These are phyloP conservation scores for Philereme transversata DNA, from an alignment of 2,888 invertebrate genomes.

Conservation along the genomic window DNA sequence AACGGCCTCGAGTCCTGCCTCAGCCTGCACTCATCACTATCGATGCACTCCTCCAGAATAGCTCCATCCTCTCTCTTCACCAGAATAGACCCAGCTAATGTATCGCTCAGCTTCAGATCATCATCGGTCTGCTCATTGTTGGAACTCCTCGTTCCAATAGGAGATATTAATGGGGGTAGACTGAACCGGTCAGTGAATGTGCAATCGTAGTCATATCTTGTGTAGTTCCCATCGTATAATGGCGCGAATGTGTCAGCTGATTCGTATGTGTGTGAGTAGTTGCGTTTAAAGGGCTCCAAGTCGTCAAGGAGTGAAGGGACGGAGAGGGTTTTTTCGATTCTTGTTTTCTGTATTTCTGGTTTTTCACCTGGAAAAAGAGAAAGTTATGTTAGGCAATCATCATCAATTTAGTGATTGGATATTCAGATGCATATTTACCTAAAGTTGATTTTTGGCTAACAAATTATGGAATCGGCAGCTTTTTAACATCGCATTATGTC, in stretches of 20 bases:
- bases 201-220: slow-evolving; percentile 66
- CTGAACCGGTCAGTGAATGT: slow-evolving; percentile 62
- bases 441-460: too few relatives aligned
- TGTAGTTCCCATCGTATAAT: slow-evolving; percentile 61
- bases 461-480: too few relatives aligned
- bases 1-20: slow-evolving; percentile 45
- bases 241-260: slow-evolving; percentile 57
- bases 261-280: slow-evolving; percentile 51
- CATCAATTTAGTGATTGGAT: too few relatives aligned
- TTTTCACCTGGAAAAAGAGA: slow-evolving; percentile 50
- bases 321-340: slow-evolving; percentile 73
- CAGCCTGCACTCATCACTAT: slow-evolving; percentile 39
- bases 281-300: slow-evolving; percentile 39
- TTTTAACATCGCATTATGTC: too few relatives aligned
- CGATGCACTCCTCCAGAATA: slow-evolving; percentile 61
- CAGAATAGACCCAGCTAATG: slow-evolving; percentile 55
- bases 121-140: slow-evolving; percentile 22
- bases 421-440: too few relatives aligned
- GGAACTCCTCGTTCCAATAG: slow-evolving; percentile 42
- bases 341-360: slow-evolving; percentile 72
- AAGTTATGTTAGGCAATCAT: neutral
- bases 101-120: slow-evolving; percentile 43
- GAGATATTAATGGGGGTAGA: slow-evolving; percentile 54
- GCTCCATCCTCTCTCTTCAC: slow-evolving; percentile 53
- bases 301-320: slow-evolving; percentile 63